phyloP scores from a whole-genome alignment of 2,888 invertebrate genomes.

The Brassicogethes aeneus region DNA sequence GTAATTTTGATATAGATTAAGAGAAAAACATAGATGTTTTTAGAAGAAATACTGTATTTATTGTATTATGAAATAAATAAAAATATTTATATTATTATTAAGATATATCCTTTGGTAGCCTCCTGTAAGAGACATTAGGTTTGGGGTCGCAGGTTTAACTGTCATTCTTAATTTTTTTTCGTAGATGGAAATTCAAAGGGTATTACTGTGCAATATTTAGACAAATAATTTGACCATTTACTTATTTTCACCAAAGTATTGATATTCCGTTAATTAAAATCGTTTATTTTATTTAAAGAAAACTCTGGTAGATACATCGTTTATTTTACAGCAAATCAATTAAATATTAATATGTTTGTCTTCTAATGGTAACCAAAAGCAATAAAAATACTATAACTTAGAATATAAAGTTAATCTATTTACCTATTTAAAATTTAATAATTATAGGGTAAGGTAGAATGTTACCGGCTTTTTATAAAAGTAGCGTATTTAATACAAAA shows the following conservation, averaged over 20 bases:
- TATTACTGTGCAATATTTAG: slow-evolving; percentile 2
- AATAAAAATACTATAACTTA: slow-evolving; percentile 40
- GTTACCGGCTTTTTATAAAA: too few relatives aligned
- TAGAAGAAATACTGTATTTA: slow-evolving; percentile 40
- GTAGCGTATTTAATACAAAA: too few relatives aligned
- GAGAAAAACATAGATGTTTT: slow-evolving; percentile 40
- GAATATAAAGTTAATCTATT: slow-evolving; percentile 33
- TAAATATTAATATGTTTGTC: slow-evolving; percentile 39
- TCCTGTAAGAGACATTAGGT: slow-evolving; percentile 40
- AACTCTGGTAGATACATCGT: too few relatives aligned
- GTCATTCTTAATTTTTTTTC: slow-evolving; percentile 23
- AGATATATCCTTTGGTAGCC: slow-evolving; percentile 42
- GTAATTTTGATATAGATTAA: slow-evolving; percentile 39
- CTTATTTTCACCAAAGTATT: too few relatives aligned
- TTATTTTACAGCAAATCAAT: too few relatives aligned
- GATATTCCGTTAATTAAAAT: too few relatives aligned
- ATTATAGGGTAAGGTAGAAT: slow-evolving; percentile 27
- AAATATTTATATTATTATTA: slow-evolving; percentile 37
- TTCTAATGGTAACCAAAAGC: slow-evolving; percentile 43
- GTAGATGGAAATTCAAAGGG: neutral
- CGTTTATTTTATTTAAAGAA: too few relatives aligned
- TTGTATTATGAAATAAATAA: slow-evolving; percentile 35
- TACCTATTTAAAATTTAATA: slow-evolving; percentile 32
- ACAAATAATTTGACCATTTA: too few relatives aligned
- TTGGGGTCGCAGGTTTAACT: slow-evolving; percentile 41